These are phyloP conservation scores for Diachasma alloeum DNA, from an alignment of 1,140 invertebrate genomes.

Conservation along the genomic window DNA sequence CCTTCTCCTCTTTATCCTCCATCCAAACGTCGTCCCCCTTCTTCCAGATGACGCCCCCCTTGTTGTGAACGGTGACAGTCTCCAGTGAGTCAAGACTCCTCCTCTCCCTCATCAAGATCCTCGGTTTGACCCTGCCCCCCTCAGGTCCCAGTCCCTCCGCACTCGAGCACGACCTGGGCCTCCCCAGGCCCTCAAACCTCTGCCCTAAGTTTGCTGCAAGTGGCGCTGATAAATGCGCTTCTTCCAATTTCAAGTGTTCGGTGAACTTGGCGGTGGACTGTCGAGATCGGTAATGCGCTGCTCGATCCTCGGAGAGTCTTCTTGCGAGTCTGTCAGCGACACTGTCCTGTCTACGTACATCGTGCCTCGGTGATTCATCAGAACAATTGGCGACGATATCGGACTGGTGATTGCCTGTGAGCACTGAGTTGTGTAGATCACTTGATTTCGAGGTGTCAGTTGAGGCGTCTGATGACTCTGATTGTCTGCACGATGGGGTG, in stretches of 20 bases:
- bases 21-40: background rate
- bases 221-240: constrained; percentile 65
- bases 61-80: background rate
- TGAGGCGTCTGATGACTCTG: background rate
- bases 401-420: constrained; percentile 58
- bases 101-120: background rate
- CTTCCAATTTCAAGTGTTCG: constrained; percentile 66
- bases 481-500: background rate
- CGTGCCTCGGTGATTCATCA: constrained; percentile 39
- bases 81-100: constrained; percentile 17
- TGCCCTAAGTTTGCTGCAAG: constrained; percentile 58
- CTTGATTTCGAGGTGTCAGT: background rate
- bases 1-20: background rate
- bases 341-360: constrained; percentile 22
- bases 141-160: background rate
- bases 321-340: background rate
- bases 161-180: constrained; percentile 8
- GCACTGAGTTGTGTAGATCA: constrained; percentile 52
- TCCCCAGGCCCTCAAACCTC: constrained; percentile 4
- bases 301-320: background rate
- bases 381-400: constrained; percentile 52
- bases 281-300: constrained; percentile 24
- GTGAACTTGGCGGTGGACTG: constrained; percentile 39
- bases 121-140: background rate
- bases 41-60: too few species aligned